Base-by-base conservation (phyloP, 2,797 vertebrate species). In the Apodemus agrarius region DNA sequence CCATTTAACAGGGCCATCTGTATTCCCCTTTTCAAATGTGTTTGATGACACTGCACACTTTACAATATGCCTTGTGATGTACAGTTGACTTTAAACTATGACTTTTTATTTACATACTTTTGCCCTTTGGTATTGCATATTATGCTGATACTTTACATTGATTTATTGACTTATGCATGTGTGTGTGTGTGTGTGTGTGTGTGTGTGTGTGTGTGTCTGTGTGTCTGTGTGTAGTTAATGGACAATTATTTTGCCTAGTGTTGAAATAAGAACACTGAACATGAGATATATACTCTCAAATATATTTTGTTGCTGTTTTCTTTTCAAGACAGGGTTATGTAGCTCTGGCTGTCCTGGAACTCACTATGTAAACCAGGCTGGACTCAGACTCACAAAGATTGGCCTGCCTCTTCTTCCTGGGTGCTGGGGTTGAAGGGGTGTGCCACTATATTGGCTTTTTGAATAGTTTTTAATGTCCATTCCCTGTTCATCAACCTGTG, bases 51-150 rank as follows among this genome's bases (percentile, higher is more conserved):
- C 65, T 37, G 17, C 57, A 40, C n/a, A 57, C 46, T 93, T 88
- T 88, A 43, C 16, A 85, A 24, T 65, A 74, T 40, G 29, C 57
- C 11, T 49, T 59, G 43, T 87, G 11, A 1, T 76, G 2, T 74
- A 91, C 78, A 82, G 85, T 89, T 94, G 49, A 92, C 83, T 94
- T 86, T 57, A 75, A 63, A 79, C 74, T 87, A 69, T 31, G 2
- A 1, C 54, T 89, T 96, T 96, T 72, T 43, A 24, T 95, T 46
- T 85, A 11, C 34, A 34, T 31, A 49, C 11, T 74, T 69, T 72
- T 74, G 37, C 49, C 11, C 67, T 69, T 72, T 59, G 52, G 37
- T 85, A 79, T 91, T 80, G 19, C 37, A 17, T 34, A 31, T 78
- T 67, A 40, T 22, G 49, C 31, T 46, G 13, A 59, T 87, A n/a